Conservation (phyloP, 2,797 vertebrate genomes). For the Taeniopygia guttata region DNA sequence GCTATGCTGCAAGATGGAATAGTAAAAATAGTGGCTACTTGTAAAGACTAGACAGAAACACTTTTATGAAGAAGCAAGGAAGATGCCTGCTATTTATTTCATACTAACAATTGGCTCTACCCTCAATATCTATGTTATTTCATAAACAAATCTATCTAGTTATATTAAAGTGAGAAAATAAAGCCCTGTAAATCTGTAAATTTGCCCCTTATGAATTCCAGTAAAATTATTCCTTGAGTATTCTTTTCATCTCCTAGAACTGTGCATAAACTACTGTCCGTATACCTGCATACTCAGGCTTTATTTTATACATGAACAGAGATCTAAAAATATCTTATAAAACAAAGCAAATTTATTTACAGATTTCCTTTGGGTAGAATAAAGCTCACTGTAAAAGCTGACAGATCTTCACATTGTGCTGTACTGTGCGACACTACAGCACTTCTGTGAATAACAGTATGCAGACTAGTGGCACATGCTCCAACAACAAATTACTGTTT, state of each 20-base stretch:
- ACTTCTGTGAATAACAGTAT: background rate
- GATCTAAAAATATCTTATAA: background rate
- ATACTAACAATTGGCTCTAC: background rate
- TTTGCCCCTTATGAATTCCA: background rate
- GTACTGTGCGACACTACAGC: background rate
- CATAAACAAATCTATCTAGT: background rate
- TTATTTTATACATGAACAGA: background rate
- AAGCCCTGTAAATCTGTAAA: background rate
- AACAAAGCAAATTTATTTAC: background rate
- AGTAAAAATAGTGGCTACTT: background rate
- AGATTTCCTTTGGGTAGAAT: background rate
- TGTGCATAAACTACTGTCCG: slow-evolving; percentile 26
- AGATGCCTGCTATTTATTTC: slow-evolving; percentile 42
- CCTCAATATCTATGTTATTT: background rate
- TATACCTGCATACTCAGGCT: background rate
- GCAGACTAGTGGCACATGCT: background rate
- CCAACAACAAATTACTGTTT: background rate
- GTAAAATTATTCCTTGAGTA: background rate
- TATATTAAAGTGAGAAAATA: background rate
- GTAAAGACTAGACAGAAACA: background rate
- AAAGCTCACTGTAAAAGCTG: background rate
- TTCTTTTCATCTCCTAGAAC: slow-evolving; percentile 14
- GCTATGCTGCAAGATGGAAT: background rate
- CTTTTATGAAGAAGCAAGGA: slow-evolving; percentile 34
- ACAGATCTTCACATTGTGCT: background rate